phyloP scores from a whole-genome alignment of 1,140 invertebrate species.

The Eumaeus atala region DNA sequence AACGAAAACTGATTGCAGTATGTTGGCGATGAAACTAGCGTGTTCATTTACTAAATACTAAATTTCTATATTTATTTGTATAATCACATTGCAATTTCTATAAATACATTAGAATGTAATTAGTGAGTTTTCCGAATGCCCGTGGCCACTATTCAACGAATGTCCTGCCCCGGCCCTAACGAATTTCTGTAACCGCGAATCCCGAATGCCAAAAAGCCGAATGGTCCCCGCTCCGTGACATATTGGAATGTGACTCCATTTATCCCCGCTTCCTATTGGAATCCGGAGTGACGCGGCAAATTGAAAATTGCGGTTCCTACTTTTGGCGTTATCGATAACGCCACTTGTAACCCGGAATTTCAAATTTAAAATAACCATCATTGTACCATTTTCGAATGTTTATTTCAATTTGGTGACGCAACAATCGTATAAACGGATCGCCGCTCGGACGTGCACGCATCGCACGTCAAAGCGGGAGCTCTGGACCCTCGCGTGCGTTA shows the following conservation, averaged over 20 bases:
- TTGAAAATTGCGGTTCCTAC: slow-evolving; percentile 70
- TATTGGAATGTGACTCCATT: slow-evolving; percentile 74
- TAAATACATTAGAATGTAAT: slow-evolving; percentile 42
- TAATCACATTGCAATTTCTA: too few relatives aligned
- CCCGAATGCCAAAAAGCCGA: slow-evolving; percentile 56
- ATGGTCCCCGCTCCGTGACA: slow-evolving; percentile 61
- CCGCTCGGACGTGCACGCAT: slow-evolving; percentile 41
- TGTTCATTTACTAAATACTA: too few relatives aligned
- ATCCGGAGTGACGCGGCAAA: slow-evolving; percentile 72
- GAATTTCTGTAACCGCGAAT: slow-evolving; percentile 53
- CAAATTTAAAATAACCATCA: slow-evolving; percentile 26
- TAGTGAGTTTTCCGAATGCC: slow-evolving; percentile 39
- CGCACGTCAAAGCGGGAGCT: slow-evolving; percentile 59
- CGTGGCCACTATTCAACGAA: slow-evolving; percentile 34
- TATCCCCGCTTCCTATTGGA: slow-evolving; percentile 72
- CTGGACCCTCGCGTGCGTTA: slow-evolving; percentile 58
- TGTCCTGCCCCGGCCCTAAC: slow-evolving; percentile 30
- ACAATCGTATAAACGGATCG: slow-evolving; percentile 28
- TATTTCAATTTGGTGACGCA: slow-evolving; percentile 7
- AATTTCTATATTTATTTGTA: too few relatives aligned
- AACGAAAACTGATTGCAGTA: too few relatives aligned
- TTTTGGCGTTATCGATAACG: slow-evolving; percentile 69
- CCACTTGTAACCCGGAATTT: slow-evolving; percentile 50
- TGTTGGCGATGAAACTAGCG: too few relatives aligned
- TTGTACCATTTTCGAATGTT: slow-evolving; percentile 11